These are phyloP conservation scores for Gulo gulo DNA, from an alignment of 2,113 vertebrate genomes.

Conservation along the genomic window DNA sequence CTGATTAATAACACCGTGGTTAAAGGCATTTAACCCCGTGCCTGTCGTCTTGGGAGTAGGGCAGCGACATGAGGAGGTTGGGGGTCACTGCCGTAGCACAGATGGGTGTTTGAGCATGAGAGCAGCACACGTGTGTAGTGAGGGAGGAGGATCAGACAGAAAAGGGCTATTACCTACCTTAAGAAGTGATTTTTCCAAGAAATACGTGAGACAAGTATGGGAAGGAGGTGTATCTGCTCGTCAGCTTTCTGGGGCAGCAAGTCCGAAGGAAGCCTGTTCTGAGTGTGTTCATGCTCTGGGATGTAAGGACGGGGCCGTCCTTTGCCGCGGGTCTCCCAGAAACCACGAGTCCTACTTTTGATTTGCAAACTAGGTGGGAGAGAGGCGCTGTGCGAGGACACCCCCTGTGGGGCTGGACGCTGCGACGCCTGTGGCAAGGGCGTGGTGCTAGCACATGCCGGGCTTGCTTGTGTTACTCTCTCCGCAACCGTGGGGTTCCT, in stretches of 20 bases:
- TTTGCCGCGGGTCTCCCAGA: not conserved
- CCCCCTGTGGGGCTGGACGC: not conserved
- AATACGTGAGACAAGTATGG: not conserved
- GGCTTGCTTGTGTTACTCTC: not conserved
- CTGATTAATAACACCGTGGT: not conserved
- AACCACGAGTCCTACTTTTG: not conserved
- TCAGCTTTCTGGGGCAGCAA: not conserved
- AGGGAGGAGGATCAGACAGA: not conserved
- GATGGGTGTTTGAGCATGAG: too few relatives aligned
- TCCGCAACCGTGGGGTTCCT: not conserved
- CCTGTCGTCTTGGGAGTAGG: not conserved
- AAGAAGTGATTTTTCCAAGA: not conserved
- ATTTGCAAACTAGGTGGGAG: not conserved
- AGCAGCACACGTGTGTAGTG: rapidly evolving
- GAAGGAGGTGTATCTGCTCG: not conserved
- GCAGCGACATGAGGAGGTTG: too few relatives aligned
- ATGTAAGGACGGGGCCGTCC: rapidly evolving
- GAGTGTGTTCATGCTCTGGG: not conserved
- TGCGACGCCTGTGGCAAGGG: not conserved
- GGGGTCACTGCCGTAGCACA: rapidly evolving
- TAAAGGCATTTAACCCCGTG: not conserved
- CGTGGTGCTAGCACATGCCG: rapidly evolving
- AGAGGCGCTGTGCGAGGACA: rapidly evolving
- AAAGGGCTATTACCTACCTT: not conserved
- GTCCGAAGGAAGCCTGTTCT: rapidly evolving